These are phyloP conservation scores for Synanthedon tipuliformis DNA, from an alignment of 2,888 invertebrate genomes.

Conservation along the genomic window DNA sequence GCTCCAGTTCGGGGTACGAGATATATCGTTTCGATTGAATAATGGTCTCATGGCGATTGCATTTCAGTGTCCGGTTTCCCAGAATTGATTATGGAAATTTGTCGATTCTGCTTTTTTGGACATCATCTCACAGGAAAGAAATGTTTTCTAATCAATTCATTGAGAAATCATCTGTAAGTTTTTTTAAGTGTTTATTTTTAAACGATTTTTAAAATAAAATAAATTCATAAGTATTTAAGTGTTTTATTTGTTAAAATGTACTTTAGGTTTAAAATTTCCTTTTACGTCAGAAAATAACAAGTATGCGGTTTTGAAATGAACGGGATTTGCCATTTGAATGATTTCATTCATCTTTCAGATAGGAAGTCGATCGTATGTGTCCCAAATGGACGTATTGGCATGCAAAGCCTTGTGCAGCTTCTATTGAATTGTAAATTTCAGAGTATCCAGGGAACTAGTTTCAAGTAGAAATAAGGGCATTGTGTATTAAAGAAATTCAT, in stretches of 20 bases:
- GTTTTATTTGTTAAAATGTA: no score
- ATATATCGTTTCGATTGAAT: constrained; percentile 66
- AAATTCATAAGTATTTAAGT: no score
- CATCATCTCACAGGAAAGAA: background rate
- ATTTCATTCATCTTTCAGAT: constrained; percentile 63
- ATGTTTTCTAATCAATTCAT: background rate
- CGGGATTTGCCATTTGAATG: constrained; percentile 47
- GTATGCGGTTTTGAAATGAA: constrained; percentile 16
- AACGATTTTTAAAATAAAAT: background rate
- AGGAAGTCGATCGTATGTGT: constrained; percentile 59
- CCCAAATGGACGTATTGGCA: constrained; percentile 64
- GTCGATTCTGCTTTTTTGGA: constrained; percentile 4
- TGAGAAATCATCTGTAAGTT: background rate
- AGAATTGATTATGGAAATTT: constrained; percentile 42
- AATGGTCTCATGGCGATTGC: constrained; percentile 60
- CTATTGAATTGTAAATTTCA: constrained; percentile 66
- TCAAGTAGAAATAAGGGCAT: constrained; percentile 23
- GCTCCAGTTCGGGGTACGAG: constrained; percentile 57
- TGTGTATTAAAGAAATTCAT: no score
- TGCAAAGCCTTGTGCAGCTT: constrained; percentile 65
- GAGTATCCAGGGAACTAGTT: constrained; percentile 42
- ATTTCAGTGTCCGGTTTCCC: constrained; percentile 33
- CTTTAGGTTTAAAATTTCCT: no score
- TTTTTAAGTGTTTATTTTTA: background rate
- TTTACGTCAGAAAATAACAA: background rate